Conservation (phyloP, 35 echinoderm and acorn worm species). For the Ophioderma brevispina region DNA sequence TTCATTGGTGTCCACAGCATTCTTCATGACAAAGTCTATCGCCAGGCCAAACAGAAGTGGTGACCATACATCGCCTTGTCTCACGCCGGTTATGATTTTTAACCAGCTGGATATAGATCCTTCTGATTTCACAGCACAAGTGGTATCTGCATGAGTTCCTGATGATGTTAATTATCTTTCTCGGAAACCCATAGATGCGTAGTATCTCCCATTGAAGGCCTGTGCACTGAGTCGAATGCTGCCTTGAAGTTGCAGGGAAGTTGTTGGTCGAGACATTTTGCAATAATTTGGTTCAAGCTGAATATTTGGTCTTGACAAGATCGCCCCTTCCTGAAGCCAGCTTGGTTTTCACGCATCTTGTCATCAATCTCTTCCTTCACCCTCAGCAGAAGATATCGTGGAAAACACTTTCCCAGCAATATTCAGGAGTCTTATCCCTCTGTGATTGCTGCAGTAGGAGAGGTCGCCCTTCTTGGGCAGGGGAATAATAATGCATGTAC, state of each 20-base stretch:
- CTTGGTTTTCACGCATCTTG: conserved; percentile 18
- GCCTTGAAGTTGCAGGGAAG: background rate
- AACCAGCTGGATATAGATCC: background rate
- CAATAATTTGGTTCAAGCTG: background rate
- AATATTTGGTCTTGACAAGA: background rate
- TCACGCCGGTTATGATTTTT: background rate
- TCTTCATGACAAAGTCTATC: background rate
- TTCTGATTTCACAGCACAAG: background rate
- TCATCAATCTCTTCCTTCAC: background rate
- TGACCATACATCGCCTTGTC: conserved; percentile 17
- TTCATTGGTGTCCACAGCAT: background rate
- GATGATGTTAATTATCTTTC: conserved; percentile 1
- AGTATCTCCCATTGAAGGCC: conserved; percentile 15
- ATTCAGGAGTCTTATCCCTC: background rate
- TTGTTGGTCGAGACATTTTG: background rate
- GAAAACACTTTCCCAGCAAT: background rate
- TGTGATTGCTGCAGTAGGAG: conserved; percentile 7
- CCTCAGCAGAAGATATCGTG: background rate
- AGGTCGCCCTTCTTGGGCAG: conserved; percentile 16
- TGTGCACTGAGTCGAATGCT: conserved; percentile 13
- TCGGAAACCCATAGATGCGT: background rate
- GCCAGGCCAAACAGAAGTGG: conserved; percentile 10
- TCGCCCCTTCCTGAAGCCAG: background rate
- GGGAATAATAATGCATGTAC: background rate
- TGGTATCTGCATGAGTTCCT: background rate